These are phyloP conservation scores for Mesoligia furuncula DNA, from an alignment of 2,888 invertebrate species.

Conservation along the genomic window DNA sequence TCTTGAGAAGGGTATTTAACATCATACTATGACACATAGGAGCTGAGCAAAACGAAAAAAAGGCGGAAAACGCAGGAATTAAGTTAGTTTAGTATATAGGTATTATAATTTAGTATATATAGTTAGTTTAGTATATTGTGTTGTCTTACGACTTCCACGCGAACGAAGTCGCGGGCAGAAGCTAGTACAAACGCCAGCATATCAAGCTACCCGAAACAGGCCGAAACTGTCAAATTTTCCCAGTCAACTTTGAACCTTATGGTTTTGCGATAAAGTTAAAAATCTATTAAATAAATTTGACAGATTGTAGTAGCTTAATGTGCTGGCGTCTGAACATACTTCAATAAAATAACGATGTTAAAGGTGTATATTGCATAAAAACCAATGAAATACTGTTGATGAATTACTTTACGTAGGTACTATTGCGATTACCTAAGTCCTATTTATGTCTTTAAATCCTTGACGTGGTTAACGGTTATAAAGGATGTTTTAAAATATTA, in stretches of 20 bases:
- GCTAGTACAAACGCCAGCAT: too few species aligned
- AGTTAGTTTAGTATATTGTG: background rate
- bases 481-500: background rate
- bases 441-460: conserved; percentile 16
- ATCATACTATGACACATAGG: background rate
- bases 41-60: background rate
- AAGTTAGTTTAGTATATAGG: too few species aligned
- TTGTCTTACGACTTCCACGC: background rate
- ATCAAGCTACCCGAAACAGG: too few species aligned
- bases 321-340: too few species aligned
- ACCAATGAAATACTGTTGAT: background rate
- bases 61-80: background rate
- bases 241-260: too few species aligned
- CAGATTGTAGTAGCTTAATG: too few species aligned
- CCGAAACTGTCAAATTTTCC: too few species aligned
- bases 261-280: too few species aligned
- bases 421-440: background rate
- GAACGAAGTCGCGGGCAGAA: background rate
- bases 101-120: too few species aligned
- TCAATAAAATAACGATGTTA: background rate
- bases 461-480: conserved; percentile 7
- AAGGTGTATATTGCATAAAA: background rate
- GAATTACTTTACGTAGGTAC: background rate
- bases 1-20: background rate
- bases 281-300: too few species aligned